Evolutionary conservation across 2,888 invertebrate species (phyloP).

Genomic region (Gymnosoma rotundatum): DNA sequence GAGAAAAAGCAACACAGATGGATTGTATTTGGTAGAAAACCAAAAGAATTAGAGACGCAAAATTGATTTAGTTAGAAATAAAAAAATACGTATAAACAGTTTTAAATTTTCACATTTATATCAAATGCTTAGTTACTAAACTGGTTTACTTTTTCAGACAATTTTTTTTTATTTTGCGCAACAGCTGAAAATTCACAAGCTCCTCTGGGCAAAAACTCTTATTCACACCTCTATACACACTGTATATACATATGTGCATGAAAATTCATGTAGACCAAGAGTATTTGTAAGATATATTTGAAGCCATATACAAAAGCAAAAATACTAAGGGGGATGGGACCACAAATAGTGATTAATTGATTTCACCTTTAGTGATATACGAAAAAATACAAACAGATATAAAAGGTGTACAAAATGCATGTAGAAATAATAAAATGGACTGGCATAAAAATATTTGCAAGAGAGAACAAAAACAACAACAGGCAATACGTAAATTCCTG

Average conservation of each 20-base stretch:
- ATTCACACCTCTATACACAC: not conserved
- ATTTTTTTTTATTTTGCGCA: slow-evolving; percentile 21
- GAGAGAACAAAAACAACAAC: slow-evolving; percentile 23
- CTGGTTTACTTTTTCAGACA: not conserved
- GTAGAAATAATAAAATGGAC: slow-evolving; percentile 47
- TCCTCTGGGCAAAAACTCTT: slow-evolving; percentile 26
- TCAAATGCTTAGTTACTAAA: not conserved
- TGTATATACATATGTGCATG: slow-evolving; percentile 7
- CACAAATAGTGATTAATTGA: slow-evolving; percentile 70
- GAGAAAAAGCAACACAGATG: too few species aligned
- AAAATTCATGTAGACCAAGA: slow-evolving; percentile 14
- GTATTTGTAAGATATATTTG: slow-evolving; percentile 18
- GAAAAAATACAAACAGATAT: slow-evolving; percentile 21
- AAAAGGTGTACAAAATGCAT: slow-evolving; percentile 47
- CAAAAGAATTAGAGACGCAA: not conserved
- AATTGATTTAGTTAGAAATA: too few species aligned
- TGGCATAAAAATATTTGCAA: slow-evolving; percentile 61
- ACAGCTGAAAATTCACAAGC: slow-evolving; percentile 60
- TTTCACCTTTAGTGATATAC: slow-evolving; percentile 58
- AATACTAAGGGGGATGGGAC: slow-evolving; percentile 60
- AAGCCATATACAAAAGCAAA: slow-evolving; percentile 43
- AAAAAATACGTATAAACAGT: too few species aligned
- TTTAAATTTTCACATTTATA: too few species aligned
- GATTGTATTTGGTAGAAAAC: not conserved
- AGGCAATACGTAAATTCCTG: slow-evolving; percentile 47